Conservation (phyloP, 2,797 vertebrate species). For the Staurois parvus region DNA sequence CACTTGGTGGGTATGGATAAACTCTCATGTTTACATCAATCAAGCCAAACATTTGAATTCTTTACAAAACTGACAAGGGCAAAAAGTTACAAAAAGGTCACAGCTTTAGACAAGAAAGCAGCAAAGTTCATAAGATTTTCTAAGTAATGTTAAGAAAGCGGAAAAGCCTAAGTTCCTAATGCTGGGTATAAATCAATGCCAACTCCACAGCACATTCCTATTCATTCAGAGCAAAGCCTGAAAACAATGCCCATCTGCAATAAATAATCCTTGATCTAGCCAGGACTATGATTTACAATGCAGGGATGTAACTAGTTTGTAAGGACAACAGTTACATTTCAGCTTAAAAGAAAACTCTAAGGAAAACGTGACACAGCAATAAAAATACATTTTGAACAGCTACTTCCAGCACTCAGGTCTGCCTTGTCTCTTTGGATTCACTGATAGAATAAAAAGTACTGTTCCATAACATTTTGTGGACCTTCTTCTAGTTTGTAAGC, state of each 20-base stretch:
- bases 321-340: slow-evolving; percentile 12
- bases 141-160: slow-evolving; percentile 37
- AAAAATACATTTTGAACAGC: too few relatives aligned
- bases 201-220: slow-evolving; percentile 45
- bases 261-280: slow-evolving; percentile 51
- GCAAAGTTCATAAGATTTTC: slow-evolving; percentile 12
- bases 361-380: too few relatives aligned
- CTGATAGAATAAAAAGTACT: too few relatives aligned
- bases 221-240: slow-evolving; percentile 37
- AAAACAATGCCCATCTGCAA: slow-evolving; percentile 43
- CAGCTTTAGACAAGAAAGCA: neutral
- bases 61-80: neutral
- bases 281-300: slow-evolving; percentile 45
- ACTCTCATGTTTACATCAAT: too few relatives aligned
- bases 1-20: too few relatives aligned
- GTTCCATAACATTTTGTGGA: too few relatives aligned
- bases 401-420: too few relatives aligned
- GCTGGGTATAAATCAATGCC: slow-evolving; percentile 55
- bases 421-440: too few relatives aligned
- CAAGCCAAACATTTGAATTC: neutral
- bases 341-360: neutral
- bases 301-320: neutral
- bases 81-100: neutral
- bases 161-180: slow-evolving; percentile 36
- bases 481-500: too few relatives aligned